Base-by-base conservation (phyloP, 1,140 invertebrate genomes). In the Drosophila tsacasi region DNA sequence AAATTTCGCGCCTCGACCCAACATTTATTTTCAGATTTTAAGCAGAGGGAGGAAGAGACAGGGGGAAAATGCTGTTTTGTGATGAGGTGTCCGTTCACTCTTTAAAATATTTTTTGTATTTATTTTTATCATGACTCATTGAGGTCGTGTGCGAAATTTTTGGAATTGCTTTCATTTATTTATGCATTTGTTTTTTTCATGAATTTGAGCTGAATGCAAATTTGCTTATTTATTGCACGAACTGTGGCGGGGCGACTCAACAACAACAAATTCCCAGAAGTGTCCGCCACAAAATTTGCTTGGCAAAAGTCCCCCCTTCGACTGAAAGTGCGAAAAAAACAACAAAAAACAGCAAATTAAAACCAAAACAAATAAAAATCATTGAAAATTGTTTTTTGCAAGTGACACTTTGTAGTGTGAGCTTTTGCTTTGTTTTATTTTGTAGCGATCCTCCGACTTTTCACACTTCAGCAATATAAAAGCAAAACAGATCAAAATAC, bases 141-240 rank as follows among this genome's bases (percentile, higher is more conserved):
- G 84, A 81, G 84, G 84, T 83, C 84, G 84, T 87, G 81, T 87
- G 84, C 84, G 84, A 87, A 73, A 87, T 87, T 83, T 87, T 87
- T 87, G 81, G 84, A 87, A 87, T 87, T 87, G 84, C 84, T 87
- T 89, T 81, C 69, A 84, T 87, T 89, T 89, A 81, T 89, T 89
- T 89, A 87, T 89, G 80, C 81, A 87, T 89, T 87, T 87, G 84
- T 89, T 87, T 78, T 83, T 89, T 57, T 57, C 54, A 9, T 25
- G 79, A 83, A 83, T 86, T 86, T 82, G 76, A 65, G 81, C 58
- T 83, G 83, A 83, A 87, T 87, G 85, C 86, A 84, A 87, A 87
- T 89, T 83, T 58, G 67, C 84, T 89, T 81, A 81, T 89, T 89
- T 87, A 89, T 87, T 89, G 81, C 83, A 80, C 66, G 58, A 44